Base-by-base conservation (phyloP, 2,113 vertebrate species). In the Anolis sagrei region DNA sequence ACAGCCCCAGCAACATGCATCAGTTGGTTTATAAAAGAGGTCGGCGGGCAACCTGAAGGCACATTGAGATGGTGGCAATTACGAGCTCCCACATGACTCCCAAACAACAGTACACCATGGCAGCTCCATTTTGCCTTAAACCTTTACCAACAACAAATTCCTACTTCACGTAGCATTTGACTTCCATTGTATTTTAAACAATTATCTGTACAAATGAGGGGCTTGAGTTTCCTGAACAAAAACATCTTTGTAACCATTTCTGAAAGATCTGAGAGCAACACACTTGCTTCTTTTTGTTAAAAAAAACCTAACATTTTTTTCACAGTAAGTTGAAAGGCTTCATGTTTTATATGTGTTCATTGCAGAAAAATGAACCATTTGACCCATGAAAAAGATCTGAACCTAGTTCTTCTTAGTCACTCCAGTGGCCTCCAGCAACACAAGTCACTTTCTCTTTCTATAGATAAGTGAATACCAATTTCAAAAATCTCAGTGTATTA, bases 51-150 rank as follows among this genome's bases (percentile, higher is more conserved):
- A 44, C 39, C 39, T 44, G 39, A 44, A 44, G 39, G 39, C 39
- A 44, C 72, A 13, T 4, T 0, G 82, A 34, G 34, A 86, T 77
- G 48, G 54, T 76, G 34, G 0, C 74, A 34, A 23, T 27, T 76
- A 77, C 0, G 0, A 81, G 62, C 54, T 68, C 7, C 27, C 79
- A 61, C 0, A 0, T 1, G 0, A 1, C 7, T 18, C 23, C 0
- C 16, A 21, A 66, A 36, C 2, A 0, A 8, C 44, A 36, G 25
- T 51, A 64, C 0, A n/a, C 81, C 16, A 81, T 72, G 58, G 18
- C 2, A 23, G 76, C 7, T 79, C 73, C 0, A 0, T 66, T 9
- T 72, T 82, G 68, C 5, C 44, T 79, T n/a, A 32, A 81, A 6
- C 51, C 51, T 4, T 64, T 64, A 64, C 10, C 79, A 44, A 23